A percentile compares a stretch with the other conserved stretches of the same genome.
phyloP scores from a whole-genome alignment of 2,888 invertebrate genomes.

The Teinopalpus imperialis region DNA sequence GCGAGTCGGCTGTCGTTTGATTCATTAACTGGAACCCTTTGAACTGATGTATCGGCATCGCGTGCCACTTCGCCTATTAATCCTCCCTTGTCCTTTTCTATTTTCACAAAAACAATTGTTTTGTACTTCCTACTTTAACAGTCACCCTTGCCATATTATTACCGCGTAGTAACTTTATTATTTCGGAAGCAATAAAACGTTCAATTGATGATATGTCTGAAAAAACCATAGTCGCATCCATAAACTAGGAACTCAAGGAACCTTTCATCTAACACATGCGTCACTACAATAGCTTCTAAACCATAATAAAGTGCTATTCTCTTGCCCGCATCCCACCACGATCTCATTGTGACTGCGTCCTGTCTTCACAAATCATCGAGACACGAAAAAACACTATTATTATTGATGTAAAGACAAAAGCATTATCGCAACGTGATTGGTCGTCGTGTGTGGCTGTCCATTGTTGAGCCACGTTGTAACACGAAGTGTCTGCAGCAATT shows the following conservation, averaged over 20 bases:
- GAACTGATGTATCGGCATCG: constrained; percentile 69
- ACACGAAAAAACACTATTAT: constrained; percentile 57
- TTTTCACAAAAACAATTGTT: constrained; percentile 39
- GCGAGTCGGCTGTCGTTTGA: constrained; percentile 74
- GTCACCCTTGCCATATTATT: background rate
- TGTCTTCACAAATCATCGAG: constrained; percentile 75
- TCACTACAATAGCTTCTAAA: constrained; percentile 56
- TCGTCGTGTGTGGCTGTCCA: constrained; percentile 68
- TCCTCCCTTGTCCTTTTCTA: constrained; percentile 50
- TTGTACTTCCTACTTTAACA: constrained; percentile 24
- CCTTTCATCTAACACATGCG: constrained; percentile 36
- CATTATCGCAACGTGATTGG: constrained; percentile 60
- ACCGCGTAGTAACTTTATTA: constrained; percentile 7
- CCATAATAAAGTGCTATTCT: constrained; percentile 68
- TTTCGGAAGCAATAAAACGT: background rate
- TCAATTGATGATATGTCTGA: background rate
- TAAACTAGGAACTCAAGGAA: constrained; percentile 17
- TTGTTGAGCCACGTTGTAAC: constrained; percentile 40
- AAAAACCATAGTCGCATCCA: constrained; percentile 8
- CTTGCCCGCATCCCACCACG: constrained; percentile 71
- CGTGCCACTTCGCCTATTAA: constrained; percentile 57
- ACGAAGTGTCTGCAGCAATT: constrained; percentile 49
- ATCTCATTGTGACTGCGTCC: constrained; percentile 68
- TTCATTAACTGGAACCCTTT: constrained; percentile 75
- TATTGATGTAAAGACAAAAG: constrained; percentile 67